phyloP scores from a whole-genome alignment of 2,113 vertebrate genomes.

The Chaetodon trifascialis region DNA sequence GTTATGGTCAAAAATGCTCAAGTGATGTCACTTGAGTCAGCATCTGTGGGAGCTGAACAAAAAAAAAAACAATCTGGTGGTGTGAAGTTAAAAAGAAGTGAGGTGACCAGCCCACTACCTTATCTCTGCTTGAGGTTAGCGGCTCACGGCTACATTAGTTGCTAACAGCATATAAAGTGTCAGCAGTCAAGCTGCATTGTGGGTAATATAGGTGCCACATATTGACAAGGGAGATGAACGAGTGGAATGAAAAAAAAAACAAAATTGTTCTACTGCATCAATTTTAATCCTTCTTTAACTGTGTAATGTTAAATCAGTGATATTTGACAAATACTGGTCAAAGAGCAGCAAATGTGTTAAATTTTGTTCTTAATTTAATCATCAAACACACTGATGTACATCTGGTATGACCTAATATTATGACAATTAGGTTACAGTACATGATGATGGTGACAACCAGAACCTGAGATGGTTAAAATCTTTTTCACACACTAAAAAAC shows the following conservation, averaged over 20 bases:
- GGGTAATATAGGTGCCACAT: background rate
- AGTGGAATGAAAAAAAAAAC: background rate
- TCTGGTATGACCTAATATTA: background rate
- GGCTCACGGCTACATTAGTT: background rate
- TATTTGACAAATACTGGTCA: too few species aligned
- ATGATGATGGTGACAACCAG: conserved; percentile 15
- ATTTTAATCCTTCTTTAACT: background rate
- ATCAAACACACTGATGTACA: conserved; percentile 8
- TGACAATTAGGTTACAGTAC: conserved; percentile 23
- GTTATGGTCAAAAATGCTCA: background rate
- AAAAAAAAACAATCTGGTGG: background rate
- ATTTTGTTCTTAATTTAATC: conserved; percentile 23
- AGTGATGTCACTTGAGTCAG: background rate
- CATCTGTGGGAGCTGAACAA: background rate
- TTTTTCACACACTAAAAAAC: background rate
- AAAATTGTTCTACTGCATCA: background rate
- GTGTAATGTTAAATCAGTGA: background rate
- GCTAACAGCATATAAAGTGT: background rate
- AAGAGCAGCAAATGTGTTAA: background rate
- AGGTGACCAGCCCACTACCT: background rate
- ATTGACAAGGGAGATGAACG: background rate
- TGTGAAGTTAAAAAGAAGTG: background rate
- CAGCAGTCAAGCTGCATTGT: background rate
- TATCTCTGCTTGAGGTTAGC: too few species aligned
- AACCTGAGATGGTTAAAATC: conserved; percentile 27